Percentiles rank a stretch among this genome's conserved stretches.
phyloP scores from a whole-genome alignment of 2,797 vertebrate species.

The Clamator glandarius region DNA sequence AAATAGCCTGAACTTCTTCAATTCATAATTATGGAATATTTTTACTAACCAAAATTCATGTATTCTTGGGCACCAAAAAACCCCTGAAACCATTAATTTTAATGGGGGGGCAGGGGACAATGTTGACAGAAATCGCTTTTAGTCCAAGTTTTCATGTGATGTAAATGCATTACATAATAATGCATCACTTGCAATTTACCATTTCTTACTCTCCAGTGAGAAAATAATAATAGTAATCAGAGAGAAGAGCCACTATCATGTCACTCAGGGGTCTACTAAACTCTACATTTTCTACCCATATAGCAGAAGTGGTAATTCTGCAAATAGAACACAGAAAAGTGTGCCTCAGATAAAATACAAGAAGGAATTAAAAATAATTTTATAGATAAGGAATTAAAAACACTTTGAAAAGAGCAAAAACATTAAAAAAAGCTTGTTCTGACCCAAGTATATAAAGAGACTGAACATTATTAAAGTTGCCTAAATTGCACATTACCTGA shows the following conservation, averaged over 20 bases:
- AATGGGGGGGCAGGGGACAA: too few relatives aligned
- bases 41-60: not conserved
- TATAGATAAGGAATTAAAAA: not conserved
- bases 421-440: not conserved
- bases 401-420: too few relatives aligned
- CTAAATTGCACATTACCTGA: not conserved
- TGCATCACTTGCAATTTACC: not conserved
- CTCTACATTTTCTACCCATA: not conserved
- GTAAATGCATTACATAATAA: not conserved
- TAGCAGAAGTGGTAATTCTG: not conserved
- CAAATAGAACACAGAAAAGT: not conserved
- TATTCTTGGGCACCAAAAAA: not conserved
- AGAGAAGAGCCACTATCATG: not conserved
- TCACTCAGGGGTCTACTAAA: not conserved
- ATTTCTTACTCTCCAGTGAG: not conserved
- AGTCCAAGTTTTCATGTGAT: not conserved
- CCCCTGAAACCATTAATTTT: fast-evolving
- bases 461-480: not conserved
- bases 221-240: not conserved
- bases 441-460: not conserved
- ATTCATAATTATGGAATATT: not conserved
- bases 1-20: not conserved
- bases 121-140: not conserved
- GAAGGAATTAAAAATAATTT: not conserved
- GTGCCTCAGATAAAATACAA: not conserved